These are phyloP conservation scores for Acronicta aceris DNA, from an alignment of 2,888 invertebrate genomes.

Conservation along the genomic window DNA sequence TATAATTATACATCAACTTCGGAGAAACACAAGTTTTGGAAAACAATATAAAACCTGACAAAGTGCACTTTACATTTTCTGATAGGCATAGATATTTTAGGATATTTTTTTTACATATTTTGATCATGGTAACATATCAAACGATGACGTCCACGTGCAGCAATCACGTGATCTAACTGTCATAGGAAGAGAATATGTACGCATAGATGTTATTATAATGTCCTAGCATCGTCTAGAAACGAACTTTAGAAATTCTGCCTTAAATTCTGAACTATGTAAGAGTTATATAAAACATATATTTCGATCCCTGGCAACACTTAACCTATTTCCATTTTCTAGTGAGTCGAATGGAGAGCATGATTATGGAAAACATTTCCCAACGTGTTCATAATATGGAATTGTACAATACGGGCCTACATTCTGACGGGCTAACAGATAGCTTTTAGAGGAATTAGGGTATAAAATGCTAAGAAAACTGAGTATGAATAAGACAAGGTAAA, in stretches of 20 bases:
- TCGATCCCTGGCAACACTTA: conserved; percentile 31
- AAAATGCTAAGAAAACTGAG: conserved; percentile 26
- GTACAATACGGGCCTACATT: conserved; percentile 33
- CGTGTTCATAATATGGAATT: conserved; percentile 36
- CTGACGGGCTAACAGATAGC: conserved; percentile 25
- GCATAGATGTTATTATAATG: too few species aligned
- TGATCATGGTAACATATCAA: too few species aligned
- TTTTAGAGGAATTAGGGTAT: conserved; percentile 21
- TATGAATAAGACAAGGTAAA: conserved; percentile 18
- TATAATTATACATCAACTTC: too few species aligned
- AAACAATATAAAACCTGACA: too few species aligned
- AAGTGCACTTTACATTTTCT: too few species aligned
- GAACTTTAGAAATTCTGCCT: conserved; percentile 1
- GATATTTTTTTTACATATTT: too few species aligned
- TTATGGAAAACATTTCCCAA: conserved; percentile 45
- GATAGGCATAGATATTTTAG: too few species aligned
- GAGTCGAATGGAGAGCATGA: conserved; percentile 41
- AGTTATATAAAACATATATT: conserved; percentile 38
- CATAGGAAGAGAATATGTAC: too few species aligned
- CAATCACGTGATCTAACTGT: too few species aligned
- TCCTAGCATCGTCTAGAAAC: too few species aligned
- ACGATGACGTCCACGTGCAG: too few species aligned
- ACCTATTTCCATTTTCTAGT: conserved; percentile 42
- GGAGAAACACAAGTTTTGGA: too few species aligned
- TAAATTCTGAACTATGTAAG: conserved; percentile 18